Conservation (phyloP, 2,888 invertebrate genomes). For the Zaprionus obscuricornis region DNA sequence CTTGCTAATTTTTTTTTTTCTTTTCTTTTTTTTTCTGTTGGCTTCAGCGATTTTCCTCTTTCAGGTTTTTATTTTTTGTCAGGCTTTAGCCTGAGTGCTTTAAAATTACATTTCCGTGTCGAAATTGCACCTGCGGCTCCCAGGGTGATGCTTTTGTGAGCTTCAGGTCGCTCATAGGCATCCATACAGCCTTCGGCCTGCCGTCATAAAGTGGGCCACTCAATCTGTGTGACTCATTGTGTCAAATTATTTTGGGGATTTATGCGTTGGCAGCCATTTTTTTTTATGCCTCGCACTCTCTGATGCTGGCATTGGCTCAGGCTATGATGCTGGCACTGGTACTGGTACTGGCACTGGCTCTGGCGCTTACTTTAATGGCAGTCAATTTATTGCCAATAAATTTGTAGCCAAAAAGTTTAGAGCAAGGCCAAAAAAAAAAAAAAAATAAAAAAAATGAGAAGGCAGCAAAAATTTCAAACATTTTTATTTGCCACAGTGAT, state of each 20-base stretch:
- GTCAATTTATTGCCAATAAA: conserved; percentile 78
- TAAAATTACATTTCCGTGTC: conserved; percentile 76
- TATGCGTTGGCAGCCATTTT: conserved; percentile 75
- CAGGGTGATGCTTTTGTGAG: neutral
- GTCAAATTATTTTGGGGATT: conserved; percentile 79
- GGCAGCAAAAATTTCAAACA: conserved; percentile 57
- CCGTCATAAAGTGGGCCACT: conserved; percentile 53
- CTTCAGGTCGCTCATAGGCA: conserved; percentile 30
- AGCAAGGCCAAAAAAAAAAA: conserved; percentile 65
- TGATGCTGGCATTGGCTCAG: neutral
- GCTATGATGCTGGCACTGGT: neutral
- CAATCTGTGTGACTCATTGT: conserved; percentile 78
- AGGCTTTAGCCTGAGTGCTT: conserved; percentile 55
- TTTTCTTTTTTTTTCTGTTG: conserved; percentile 7
- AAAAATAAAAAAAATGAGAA: no score
- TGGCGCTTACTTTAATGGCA: conserved; percentile 73
- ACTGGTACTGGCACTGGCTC: neutral
- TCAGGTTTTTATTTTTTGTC: conserved; percentile 16
- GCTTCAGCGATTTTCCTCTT: neutral
- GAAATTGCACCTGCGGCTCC: conserved; percentile 70
- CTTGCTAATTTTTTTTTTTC: conserved; percentile 57
- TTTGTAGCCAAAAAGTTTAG: conserved; percentile 79
- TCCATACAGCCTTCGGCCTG: neutral
- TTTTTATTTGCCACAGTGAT: conserved; percentile 74
- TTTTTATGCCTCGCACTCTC: conserved; percentile 49